A percentile compares a stretch with the other conserved stretches of the same genome.
Evolutionary conservation across 2,797 vertebrate genomes (phyloP).

Genomic region (Hafferia zeledoni): DNA sequence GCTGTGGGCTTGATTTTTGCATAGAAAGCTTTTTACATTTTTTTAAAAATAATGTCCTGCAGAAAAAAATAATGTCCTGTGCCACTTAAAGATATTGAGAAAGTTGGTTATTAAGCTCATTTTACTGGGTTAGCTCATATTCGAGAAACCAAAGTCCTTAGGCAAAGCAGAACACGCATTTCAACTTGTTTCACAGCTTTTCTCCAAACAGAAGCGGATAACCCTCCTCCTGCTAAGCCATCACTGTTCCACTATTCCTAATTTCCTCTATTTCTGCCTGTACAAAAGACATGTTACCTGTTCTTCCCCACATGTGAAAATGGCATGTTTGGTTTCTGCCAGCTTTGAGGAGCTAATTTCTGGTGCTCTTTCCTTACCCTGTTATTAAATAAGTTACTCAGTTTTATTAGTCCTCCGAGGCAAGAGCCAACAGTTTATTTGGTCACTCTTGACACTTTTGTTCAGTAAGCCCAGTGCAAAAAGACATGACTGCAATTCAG

Average conservation of each 20-base stretch:
- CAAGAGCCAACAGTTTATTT: neutral
- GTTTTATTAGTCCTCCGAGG: neutral
- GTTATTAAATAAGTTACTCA: neutral
- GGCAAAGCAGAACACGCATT: neutral
- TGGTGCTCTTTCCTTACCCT: neutral
- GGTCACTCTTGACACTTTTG: neutral
- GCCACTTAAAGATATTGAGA: neutral
- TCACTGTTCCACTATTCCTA: neutral
- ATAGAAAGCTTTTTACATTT: neutral
- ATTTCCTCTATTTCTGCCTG: neutral
- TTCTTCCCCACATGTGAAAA: neutral
- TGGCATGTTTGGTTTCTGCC: neutral
- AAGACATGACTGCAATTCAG: neutral
- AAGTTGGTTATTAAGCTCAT: neutral
- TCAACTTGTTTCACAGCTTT: neutral
- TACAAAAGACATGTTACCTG: neutral
- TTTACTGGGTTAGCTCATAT: neutral
- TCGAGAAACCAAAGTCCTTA: neutral
- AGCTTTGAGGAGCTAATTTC: neutral
- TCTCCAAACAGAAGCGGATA: neutral
- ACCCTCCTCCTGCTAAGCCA: neutral
- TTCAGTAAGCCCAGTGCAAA: neutral
- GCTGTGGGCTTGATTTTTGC: neutral
- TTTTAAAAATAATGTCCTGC: neutral
- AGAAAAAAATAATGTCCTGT: neutral